Base-by-base conservation (phyloP, 2,888 invertebrate species). In the Agrypnus murinus region DNA sequence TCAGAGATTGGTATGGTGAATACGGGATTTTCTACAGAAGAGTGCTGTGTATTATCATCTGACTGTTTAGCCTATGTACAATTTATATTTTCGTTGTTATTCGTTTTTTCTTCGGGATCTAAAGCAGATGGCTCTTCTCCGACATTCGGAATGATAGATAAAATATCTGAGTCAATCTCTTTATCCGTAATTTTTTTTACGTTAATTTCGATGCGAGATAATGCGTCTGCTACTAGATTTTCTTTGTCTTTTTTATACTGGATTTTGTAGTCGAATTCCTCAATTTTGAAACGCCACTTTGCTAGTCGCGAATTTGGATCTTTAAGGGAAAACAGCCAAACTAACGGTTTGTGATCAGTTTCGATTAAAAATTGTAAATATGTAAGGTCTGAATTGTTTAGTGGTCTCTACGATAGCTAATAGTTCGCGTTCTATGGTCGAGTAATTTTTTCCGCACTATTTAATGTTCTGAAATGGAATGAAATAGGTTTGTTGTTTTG, bases 351-450 rank as follows among this genome's bases (percentile, higher is more conserved):
- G n/a, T n/a, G n/a, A n/a, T n/a, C n/a, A n/a, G n/a, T n/a, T n/a
- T n/a, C 45, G 15, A 76, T 71, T 0, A 59, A n/a, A 36, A 77
- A 75, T 58, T 71, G 57, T 38, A 76, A 14, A 77, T n/a, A n/a
- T 38, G 38, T 77, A 77, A 25, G 72, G 72, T 12, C 77, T 31
- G 53, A 77, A 77, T 60, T 75, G 73, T 69, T 76, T 77, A n/a
- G 69, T 66, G 2, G 31, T 43, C 43, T 75, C 72, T 53, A 76
- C 67, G 2, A 78, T 77, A 8, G 74, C 46, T 38, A 78, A 53
- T 7, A 75, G 59, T 65, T 77, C n/a, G n/a, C n/a, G n/a, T n/a
- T n/a, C n/a, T n/a, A n/a, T n/a, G n/a, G n/a, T n/a, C n/a, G n/a
- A n/a, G 2, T 64, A 74, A 38, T 77, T 75, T 43, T 78, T 75